Evolutionary conservation across 2,888 invertebrate species (phyloP), one percentile per base, ranked within the genome.

Genomic region (Thymelicus acteon): DNA sequence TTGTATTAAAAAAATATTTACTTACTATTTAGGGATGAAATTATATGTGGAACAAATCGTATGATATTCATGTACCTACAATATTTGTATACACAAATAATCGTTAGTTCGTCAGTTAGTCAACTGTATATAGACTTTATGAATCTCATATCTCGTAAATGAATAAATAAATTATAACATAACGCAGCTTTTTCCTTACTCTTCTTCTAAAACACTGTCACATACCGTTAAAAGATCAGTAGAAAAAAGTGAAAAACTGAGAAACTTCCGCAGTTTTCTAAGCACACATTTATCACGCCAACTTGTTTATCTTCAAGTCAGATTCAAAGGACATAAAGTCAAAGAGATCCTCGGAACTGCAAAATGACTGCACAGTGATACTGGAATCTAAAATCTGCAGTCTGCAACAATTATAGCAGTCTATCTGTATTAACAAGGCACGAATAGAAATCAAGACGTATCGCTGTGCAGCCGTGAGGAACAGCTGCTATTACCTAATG

Each of bases 401-500:
- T 37, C 57, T 57, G 31, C 57, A 57, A 57, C 57, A 57, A 57
- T 57, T 57, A 57, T 57, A 37, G 57, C 57, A 57, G 13, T 57
- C 57, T 57, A 37, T 57, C 57, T 57, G 10, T 31, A 57, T 60
- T 58, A 58, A 58, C 37, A 39, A 58, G 37, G 39, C 58, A 39
- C n/a, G 58, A 58, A 58, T 31, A n/a, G 58, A 39, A n/a, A 39
- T 39, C 58, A 39, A 39, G n/a, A 58, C n/a, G 13, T 58, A 58
- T 58, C 60, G 15, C 44, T 61, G 15, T 63, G 64, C 70, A 75
- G 72, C 63, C 71, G 57, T 40, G 74, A 78, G 85, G 83, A 86
- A 75, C 90, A 86, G 87, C 89, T 90, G 89, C 91, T 90, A 91
- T 91, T 87, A 91, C 88, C 88, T 91, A 91, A 90, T 90, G 91